Evolutionary conservation across 2,113 vertebrate genomes (phyloP).

Genomic region (Malurus melanocephalus): DNA sequence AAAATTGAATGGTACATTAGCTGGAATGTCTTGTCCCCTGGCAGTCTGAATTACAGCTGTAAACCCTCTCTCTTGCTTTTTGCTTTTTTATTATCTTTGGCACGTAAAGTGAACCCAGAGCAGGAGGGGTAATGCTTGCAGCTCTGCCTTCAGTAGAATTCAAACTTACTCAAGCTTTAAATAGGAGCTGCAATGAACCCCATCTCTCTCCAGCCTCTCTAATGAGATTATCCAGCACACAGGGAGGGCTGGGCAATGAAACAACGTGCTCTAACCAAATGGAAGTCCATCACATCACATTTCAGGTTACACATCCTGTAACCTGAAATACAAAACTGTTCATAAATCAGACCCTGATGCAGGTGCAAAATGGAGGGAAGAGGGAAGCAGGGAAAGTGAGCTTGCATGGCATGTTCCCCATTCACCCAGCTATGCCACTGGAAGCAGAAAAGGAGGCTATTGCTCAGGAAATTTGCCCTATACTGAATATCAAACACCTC

Average conservation of each 20-base stretch:
- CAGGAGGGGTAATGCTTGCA: not conserved
- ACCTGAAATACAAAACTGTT: not conserved
- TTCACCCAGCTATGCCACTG: not conserved
- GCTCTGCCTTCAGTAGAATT: constrained; percentile 16
- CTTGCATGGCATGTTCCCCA: not conserved
- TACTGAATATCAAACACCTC: not conserved
- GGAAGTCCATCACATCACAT: not conserved
- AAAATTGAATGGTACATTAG: not conserved
- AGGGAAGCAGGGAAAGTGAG: not conserved
- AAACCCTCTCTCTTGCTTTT: not conserved
- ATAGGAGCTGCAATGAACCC: constrained; percentile 25
- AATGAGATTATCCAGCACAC: not conserved
- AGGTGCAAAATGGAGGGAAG: not conserved
- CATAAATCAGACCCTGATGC: not conserved
- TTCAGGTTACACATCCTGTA: not conserved
- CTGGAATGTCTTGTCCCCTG: not conserved
- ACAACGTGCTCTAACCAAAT: not conserved
- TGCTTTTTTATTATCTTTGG: not conserved
- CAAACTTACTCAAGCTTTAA: constrained; percentile 45
- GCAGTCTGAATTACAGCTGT: not conserved
- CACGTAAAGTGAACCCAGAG: not conserved
- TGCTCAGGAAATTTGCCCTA: not conserved
- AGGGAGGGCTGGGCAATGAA: not conserved
- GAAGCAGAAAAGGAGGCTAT: not conserved
- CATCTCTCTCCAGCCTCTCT: not conserved